Percentiles rank a stretch among this genome's conserved stretches.
Evolutionary conservation across 2,113 vertebrate genomes (phyloP).

Genomic region (Fregetta grallaria): DNA sequence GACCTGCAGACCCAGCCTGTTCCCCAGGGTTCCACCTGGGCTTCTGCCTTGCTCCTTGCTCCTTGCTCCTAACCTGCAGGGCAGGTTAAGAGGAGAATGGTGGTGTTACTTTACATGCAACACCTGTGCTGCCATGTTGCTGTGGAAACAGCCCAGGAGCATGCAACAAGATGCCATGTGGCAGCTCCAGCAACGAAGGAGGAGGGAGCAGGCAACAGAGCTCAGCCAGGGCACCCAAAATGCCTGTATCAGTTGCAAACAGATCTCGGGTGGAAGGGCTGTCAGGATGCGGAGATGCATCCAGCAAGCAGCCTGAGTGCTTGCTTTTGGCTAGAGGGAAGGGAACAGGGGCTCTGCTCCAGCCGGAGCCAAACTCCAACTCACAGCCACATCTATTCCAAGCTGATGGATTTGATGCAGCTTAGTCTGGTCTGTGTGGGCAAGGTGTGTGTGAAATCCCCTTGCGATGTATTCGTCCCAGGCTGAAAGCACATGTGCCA

Average conservation of each 20-base stretch:
- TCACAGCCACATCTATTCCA: neutral
- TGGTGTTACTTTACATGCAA: neutral
- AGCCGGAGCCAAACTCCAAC: neutral
- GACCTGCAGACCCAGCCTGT: neutral
- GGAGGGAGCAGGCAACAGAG: neutral
- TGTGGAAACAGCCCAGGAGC: neutral
- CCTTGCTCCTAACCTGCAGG: too few species aligned
- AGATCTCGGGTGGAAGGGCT: neutral
- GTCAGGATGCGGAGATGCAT: neutral
- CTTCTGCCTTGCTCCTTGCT: neutral
- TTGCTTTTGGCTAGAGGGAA: neutral
- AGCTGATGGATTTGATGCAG: neutral
- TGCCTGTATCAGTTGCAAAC: neutral
- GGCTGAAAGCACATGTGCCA: neutral
- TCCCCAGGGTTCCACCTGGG: neutral
- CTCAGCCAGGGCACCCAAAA: neutral
- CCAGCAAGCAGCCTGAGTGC: neutral
- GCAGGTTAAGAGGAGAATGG: neutral
- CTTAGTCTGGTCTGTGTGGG: neutral
- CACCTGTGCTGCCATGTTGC: rapidly evolving
- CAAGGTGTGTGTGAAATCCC: rapidly evolving
- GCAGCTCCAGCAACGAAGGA: neutral
- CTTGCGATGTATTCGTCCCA: rapidly evolving
- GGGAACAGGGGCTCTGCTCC: neutral
- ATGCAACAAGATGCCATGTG: neutral